phyloP scores from a whole-genome alignment of 2,113 vertebrate species.

The Brachirus orientalis region DNA sequence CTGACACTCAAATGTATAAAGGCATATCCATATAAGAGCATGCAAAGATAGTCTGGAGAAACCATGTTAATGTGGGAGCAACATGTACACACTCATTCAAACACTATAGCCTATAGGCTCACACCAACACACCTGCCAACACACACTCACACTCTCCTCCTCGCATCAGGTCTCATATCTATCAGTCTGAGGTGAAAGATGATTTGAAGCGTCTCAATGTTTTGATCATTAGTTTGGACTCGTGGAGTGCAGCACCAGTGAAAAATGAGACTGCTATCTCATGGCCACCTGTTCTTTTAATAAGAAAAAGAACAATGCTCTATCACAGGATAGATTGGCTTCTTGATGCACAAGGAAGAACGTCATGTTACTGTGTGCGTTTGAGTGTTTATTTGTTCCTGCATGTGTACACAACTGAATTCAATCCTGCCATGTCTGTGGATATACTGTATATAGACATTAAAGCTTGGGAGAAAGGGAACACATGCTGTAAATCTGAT shows the following conservation, averaged over 20 bases:
- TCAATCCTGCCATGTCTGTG: constrained; percentile 8
- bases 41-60: not conserved
- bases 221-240: constrained; percentile 77
- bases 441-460: constrained; percentile 1
- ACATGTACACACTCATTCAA: not conserved
- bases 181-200: constrained; percentile 60
- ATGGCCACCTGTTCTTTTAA: constrained; percentile 74
- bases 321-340: constrained; percentile 48
- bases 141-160: constrained; percentile 1
- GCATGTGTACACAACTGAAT: constrained; percentile 15
- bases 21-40: not conserved
- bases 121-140: no score
- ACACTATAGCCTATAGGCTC: no score
- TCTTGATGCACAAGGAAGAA: constrained; percentile 34
- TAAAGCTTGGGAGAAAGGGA: not conserved
- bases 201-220: constrained; percentile 64
- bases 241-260: constrained; percentile 62
- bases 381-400: constrained; percentile 23
- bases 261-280: constrained; percentile 68
- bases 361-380: constrained; percentile 10
- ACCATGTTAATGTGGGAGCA: not conserved
- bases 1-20: not conserved
- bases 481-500: constrained; percentile 4
- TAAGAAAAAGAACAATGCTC: constrained; percentile 69
- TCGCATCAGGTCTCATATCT: constrained; percentile 51